Evolutionary conservation across 2,797 vertebrate genomes (phyloP).

Genomic region (Etheostoma perlongum): DNA sequence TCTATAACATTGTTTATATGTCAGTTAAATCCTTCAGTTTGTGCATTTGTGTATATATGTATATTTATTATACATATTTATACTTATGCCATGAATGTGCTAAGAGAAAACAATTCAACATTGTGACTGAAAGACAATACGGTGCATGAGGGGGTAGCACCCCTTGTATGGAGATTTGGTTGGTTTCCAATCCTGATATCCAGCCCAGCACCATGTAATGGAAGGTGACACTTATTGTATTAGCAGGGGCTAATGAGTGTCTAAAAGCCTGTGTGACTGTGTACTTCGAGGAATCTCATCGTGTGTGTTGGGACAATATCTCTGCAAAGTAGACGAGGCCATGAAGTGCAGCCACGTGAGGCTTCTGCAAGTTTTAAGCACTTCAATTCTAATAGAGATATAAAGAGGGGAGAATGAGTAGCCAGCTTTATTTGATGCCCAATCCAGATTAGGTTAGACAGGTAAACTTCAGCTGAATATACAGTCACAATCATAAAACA

Average conservation of each 20-base stretch:
- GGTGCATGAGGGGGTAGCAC: slow-evolving; percentile 59
- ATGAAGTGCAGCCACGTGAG: slow-evolving; percentile 69
- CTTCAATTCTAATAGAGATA: slow-evolving; percentile 62
- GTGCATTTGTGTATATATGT: not conserved
- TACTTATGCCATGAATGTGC: slow-evolving; percentile 47
- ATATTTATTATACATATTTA: slow-evolving; percentile 23
- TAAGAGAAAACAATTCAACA: slow-evolving; percentile 74
- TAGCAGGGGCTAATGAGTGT: slow-evolving; percentile 85
- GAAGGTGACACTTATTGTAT: slow-evolving; percentile 87
- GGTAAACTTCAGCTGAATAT: not conserved
- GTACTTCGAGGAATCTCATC: slow-evolving; percentile 79
- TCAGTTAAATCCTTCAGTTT: not conserved
- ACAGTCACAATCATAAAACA: not conserved
- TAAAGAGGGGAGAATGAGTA: slow-evolving; percentile 56
- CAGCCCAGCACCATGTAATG: slow-evolving; percentile 80
- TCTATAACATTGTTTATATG: not conserved
- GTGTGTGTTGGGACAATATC: slow-evolving; percentile 76
- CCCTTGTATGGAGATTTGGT: slow-evolving; percentile 82
- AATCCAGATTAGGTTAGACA: slow-evolving; percentile 10
- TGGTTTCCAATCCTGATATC: slow-evolving; percentile 82
- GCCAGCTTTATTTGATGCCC: slow-evolving; percentile 1
- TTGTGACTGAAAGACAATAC: slow-evolving; percentile 80
- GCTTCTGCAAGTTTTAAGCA: slow-evolving; percentile 36
- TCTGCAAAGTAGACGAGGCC: slow-evolving; percentile 61
- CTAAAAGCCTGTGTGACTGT: slow-evolving; percentile 86